Percentiles rank a stretch among this genome's conserved stretches.
Evolutionary conservation across 2,797 vertebrate species (phyloP).

Genomic region (Lutra lutra): DNA sequence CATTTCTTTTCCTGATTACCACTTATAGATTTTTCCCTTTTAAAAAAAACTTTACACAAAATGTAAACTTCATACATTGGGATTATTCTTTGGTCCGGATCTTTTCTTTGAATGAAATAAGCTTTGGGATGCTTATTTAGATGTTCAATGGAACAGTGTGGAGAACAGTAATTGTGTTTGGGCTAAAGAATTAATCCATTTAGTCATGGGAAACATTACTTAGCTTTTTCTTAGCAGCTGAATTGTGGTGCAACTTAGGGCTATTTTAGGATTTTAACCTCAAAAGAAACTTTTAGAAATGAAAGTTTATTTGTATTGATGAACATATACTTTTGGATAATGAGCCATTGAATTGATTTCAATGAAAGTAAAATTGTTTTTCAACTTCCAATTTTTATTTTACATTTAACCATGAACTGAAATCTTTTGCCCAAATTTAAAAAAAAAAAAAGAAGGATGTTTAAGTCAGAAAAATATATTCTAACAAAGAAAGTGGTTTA

Average conservation of each 20-base stretch:
- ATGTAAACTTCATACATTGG: constrained; percentile 84
- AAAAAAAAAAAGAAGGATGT: not conserved
- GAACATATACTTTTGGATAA: constrained; percentile 70
- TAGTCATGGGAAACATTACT: constrained; percentile 90
- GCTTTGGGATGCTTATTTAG: constrained; percentile 90
- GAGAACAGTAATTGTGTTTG: constrained; percentile 88
- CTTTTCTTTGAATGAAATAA: constrained; percentile 86
- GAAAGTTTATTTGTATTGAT: constrained; percentile 69
- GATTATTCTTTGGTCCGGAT: constrained; percentile 85
- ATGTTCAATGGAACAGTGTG: constrained; percentile 86
- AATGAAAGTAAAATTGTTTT: constrained; percentile 61
- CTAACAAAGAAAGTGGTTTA: constrained; percentile 27
- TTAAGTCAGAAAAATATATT: constrained; percentile 23
- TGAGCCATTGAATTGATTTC: constrained; percentile 64
- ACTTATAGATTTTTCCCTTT: constrained; percentile 77
- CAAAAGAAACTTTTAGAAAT: constrained; percentile 73
- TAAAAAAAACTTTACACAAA: constrained; percentile 80
- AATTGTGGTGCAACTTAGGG: constrained; percentile 76
- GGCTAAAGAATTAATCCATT: constrained; percentile 90
- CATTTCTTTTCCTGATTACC: constrained; percentile 79
- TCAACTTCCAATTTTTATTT: constrained; percentile 50
- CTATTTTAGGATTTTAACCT: constrained; percentile 79
- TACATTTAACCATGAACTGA: constrained; percentile 59
- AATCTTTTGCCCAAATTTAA: constrained; percentile 34
- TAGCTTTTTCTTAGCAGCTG: constrained; percentile 80